Evolutionary conservation across 2,888 invertebrate genomes (phyloP).

Genomic region (Taenaris catops): DNA sequence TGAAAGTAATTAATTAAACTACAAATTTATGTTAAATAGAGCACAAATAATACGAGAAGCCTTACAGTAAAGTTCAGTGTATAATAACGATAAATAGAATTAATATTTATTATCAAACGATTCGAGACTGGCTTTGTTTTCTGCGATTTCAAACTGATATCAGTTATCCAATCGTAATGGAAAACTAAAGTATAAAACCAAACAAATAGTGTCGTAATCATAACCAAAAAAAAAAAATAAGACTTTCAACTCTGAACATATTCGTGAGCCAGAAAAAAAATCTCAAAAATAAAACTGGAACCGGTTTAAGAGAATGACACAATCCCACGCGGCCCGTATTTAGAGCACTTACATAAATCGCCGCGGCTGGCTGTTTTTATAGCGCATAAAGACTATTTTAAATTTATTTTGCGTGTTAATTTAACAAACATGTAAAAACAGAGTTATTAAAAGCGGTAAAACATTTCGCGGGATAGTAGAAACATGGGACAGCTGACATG

Average conservation of each 20-base stretch:
- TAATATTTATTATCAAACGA: too few relatives aligned
- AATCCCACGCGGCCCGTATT: slow-evolving; percentile 45
- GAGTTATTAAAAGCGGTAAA: slow-evolving; percentile 32
- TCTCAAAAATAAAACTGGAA: slow-evolving; percentile 35
- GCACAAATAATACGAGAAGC: too few relatives aligned
- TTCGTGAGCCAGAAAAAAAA: slow-evolving; percentile 19
- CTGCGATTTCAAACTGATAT: too few relatives aligned
- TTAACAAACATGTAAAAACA: slow-evolving; percentile 34
- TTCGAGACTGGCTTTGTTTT: too few relatives aligned
- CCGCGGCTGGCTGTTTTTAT: slow-evolving; percentile 35
- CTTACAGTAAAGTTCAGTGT: too few relatives aligned
- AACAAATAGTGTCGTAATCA: slow-evolving; percentile 19
- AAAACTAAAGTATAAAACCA: slow-evolving; percentile 10
- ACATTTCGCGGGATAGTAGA: slow-evolving; percentile 33
- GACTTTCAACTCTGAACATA: slow-evolving; percentile 13
- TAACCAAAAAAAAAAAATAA: slow-evolving; percentile 18
- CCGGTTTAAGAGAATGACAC: slow-evolving; percentile 39
- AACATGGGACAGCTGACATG: slow-evolving; percentile 28
- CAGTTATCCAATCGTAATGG: slow-evolving; percentile 24
- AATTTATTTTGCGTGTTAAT: slow-evolving; percentile 37
- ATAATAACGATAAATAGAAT: too few relatives aligned
- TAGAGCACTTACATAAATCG: slow-evolving; percentile 51
- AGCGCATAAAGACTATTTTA: slow-evolving; percentile 36
- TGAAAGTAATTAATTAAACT: too few relatives aligned
- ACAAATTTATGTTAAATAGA: too few relatives aligned